A percentile compares a stretch with the other conserved stretches of the same genome.
phyloP scores from a whole-genome alignment of 2,113 vertebrate species.

The Ivindomyrus marchei region DNA sequence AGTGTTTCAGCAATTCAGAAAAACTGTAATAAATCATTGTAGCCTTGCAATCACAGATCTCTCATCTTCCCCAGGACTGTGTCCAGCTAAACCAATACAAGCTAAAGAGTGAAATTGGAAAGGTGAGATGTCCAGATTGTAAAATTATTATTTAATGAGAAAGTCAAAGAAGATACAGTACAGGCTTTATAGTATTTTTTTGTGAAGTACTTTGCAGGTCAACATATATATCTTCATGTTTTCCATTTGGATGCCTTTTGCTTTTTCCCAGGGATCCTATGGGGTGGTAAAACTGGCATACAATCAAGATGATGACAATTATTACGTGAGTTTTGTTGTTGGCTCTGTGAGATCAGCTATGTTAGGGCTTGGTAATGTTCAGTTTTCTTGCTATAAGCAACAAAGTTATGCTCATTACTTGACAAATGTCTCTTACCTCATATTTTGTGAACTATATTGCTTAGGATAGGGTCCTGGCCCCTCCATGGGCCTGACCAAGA shows the following conservation, averaged over 20 bases:
- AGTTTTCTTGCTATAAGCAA: background rate
- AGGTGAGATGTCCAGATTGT: conserved; percentile 57
- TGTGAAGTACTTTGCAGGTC: background rate
- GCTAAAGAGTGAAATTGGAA: conserved; percentile 86
- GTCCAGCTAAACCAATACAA: conserved; percentile 92
- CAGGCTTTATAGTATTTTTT: background rate
- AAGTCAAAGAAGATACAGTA: background rate
- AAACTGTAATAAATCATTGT: background rate
- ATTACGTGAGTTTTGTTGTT: conserved; percentile 70
- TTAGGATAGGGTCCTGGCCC: background rate
- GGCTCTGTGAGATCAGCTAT: background rate
- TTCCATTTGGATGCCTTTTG: conserved; percentile 5
- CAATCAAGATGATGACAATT: conserved; percentile 81
- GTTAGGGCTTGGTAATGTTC: background rate
- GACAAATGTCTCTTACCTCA: background rate
- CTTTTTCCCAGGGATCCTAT: conserved; percentile 75
- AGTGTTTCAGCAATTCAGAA: background rate
- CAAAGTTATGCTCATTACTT: background rate
- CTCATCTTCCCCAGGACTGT: conserved; percentile 65
- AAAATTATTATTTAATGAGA: background rate
- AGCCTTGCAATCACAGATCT: background rate
- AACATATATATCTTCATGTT: background rate
- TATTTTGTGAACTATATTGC: background rate
- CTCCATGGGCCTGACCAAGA: background rate
- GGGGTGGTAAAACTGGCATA: conserved; percentile 91